phyloP scores from a whole-genome alignment of 1,140 invertebrate species.

The Temnothorax nylanderi region DNA sequence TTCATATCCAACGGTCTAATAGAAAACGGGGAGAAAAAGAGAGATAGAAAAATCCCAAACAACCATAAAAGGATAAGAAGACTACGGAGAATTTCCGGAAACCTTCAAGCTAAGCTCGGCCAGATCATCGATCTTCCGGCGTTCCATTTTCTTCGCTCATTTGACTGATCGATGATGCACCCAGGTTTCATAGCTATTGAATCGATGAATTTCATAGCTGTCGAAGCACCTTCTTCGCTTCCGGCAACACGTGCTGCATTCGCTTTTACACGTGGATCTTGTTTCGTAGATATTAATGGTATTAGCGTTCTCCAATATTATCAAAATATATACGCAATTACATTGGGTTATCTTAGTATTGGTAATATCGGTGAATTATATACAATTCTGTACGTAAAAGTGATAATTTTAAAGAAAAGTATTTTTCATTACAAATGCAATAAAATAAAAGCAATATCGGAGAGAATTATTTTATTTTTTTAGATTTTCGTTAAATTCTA shows the following conservation, averaged over 20 bases:
- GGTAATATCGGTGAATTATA: neutral
- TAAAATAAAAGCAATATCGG: neutral
- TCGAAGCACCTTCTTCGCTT: constrained; percentile 39
- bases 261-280: constrained; percentile 9
- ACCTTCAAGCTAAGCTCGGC: constrained; percentile 23
- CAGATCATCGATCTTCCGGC: constrained; percentile 38
- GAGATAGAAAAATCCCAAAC: constrained; percentile 10
- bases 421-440: neutral
- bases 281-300: constrained; percentile 32
- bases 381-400: neutral
- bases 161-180: constrained; percentile 46
- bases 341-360: neutral
- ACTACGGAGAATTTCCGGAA: constrained; percentile 18
- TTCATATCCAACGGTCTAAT: constrained; percentile 15
- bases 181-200: constrained; percentile 42
- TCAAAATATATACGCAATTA: constrained; percentile 9
- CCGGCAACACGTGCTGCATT: constrained; percentile 29
- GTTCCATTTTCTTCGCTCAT: constrained; percentile 38
- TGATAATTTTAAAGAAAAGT: neutral
- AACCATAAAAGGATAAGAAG: constrained; percentile 13
- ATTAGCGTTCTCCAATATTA: neutral
- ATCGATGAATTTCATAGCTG: constrained; percentile 47
- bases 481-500: neutral
- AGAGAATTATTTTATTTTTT: neutral
- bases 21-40: neutral